Conservation (phyloP, 2,113 vertebrate genomes). For the Rhinolophus sinicus region DNA sequence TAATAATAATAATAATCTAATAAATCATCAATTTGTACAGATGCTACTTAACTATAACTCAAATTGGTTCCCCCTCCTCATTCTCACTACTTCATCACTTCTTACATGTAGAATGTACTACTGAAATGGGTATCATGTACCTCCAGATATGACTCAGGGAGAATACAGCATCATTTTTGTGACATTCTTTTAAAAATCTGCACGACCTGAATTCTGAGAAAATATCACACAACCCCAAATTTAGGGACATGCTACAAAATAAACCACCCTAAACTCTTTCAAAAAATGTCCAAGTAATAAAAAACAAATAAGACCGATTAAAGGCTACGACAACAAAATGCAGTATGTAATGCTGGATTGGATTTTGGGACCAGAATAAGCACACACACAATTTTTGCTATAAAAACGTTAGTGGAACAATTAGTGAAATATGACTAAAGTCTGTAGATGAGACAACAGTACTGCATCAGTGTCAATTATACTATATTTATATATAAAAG, state of each 20-base stretch:
- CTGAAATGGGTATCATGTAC: not conserved
- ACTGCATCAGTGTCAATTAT: not conserved
- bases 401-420: constrained; percentile 9
- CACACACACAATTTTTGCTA: not conserved
- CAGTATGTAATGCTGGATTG: not conserved
- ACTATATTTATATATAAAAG: not conserved
- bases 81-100: not conserved
- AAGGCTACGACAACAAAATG: not conserved
- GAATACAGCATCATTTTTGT: not conserved
- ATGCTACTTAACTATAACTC: not conserved
- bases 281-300: not conserved
- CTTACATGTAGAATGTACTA: not conserved
- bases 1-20: not conserved
- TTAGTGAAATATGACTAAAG: not conserved
- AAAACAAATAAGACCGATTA: not conserved
- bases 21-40: not conserved
- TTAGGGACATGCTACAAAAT: not conserved
- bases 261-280: not conserved
- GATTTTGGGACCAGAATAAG: not conserved
- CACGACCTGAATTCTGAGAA: not conserved
- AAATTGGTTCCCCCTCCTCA: not conserved
- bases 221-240: not conserved
- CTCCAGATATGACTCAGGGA: not conserved
- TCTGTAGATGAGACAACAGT: not conserved
- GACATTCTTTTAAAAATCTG: not conserved